These are phyloP conservation scores for Gymnobelideus leadbeateri DNA, from an alignment of 2,113 vertebrate genomes.

Conservation along the genomic window DNA sequence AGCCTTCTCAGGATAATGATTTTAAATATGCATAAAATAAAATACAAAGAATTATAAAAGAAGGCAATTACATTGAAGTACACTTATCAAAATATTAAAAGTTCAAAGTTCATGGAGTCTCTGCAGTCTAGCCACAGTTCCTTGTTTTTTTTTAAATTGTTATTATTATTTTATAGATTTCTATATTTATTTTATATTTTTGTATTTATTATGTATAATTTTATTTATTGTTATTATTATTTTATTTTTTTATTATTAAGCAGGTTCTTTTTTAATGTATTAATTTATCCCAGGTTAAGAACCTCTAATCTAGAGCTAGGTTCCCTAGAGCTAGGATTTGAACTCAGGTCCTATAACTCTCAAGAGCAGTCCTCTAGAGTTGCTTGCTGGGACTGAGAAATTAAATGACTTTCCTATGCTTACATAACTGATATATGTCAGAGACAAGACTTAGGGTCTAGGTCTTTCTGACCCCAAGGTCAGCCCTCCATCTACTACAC, in stretches of 20 bases:
- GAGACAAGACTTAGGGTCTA: not conserved
- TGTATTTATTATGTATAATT: no score
- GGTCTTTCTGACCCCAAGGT: not conserved
- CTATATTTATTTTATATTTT: no score
- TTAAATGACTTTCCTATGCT: not conserved
- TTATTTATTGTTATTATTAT: no score
- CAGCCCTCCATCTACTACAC: not conserved
- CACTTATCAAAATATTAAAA: not conserved
- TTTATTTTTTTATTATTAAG: no score
- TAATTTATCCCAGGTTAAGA: not conserved
- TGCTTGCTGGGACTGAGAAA: not conserved
- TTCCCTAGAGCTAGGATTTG: not conserved
- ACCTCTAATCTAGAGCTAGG: not conserved
- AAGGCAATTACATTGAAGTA: not conserved
- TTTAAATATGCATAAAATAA: not conserved
- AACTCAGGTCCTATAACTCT: not conserved
- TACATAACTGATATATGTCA: not conserved
- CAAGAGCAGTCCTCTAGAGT: not conserved
- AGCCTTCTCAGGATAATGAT: not conserved
- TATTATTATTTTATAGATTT: no score
- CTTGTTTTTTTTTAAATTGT: not conserved
- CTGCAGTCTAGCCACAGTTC: not conserved
- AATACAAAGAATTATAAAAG: not conserved
- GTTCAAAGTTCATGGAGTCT: not conserved
- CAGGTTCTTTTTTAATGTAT: not conserved